Evolutionary conservation across 2,797 vertebrate genomes (phyloP).

Genomic region (Ataeniobius toweri): DNA sequence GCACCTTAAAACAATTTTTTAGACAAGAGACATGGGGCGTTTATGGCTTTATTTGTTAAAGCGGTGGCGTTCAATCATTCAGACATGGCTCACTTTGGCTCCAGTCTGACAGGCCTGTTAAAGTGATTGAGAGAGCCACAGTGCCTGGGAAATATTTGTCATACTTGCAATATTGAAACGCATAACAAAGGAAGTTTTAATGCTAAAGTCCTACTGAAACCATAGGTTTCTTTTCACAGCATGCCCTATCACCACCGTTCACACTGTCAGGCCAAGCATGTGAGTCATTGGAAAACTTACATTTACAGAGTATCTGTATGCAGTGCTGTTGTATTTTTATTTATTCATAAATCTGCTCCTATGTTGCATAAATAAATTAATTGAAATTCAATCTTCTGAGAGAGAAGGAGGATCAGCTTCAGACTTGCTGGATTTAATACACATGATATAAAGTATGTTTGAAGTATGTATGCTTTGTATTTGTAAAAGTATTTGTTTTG

Average conservation of each 20-base stretch:
- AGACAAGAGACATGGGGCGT: neutral
- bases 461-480: too few species aligned
- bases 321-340: too few species aligned
- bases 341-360: too few species aligned
- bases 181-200: neutral
- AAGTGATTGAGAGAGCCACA: neutral
- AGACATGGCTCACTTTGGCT: slow-evolving; percentile 3
- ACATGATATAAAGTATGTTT: too few species aligned
- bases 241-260: neutral
- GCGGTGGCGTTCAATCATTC: neutral
- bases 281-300: neutral
- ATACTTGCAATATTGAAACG: neutral
- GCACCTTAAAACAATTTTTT: slow-evolving; percentile 6
- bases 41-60: slow-evolving; percentile 6
- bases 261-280: neutral
- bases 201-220: neutral
- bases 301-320: too few species aligned
- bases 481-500: neutral
- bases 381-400: too few species aligned
- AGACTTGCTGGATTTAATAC: too few species aligned
- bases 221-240: neutral
- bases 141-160: neutral
- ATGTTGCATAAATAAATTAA: too few species aligned
- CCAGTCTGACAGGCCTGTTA: slow-evolving; percentile 4
- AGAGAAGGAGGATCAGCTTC: too few species aligned